phyloP scores from a whole-genome alignment of 2,888 invertebrate genomes.

The Clunio marinus region DNA sequence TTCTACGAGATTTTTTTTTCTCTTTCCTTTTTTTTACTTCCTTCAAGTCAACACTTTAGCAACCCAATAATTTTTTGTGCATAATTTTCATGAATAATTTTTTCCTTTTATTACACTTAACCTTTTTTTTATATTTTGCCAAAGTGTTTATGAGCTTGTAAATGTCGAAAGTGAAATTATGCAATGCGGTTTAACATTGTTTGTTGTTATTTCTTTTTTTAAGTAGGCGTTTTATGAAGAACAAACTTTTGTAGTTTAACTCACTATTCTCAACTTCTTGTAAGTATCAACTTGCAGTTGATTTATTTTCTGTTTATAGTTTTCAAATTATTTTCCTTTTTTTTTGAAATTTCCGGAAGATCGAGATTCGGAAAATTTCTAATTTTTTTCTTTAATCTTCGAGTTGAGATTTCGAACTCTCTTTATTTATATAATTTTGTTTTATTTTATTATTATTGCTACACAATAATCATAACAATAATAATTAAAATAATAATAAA shows the following conservation, averaged over 20 bases:
- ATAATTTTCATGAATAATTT: constrained; percentile 26
- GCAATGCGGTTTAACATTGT: not conserved
- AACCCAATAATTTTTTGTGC: constrained; percentile 15
- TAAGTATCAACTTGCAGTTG: no score
- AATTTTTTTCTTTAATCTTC: not conserved
- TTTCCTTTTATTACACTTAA: not conserved
- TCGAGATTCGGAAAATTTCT: not conserved
- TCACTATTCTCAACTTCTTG: no score
- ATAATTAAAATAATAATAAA: constrained; percentile 38
- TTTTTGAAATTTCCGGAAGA: no score
- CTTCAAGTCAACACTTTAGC: not conserved
- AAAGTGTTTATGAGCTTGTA: constrained; percentile 20
- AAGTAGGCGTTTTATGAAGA: no score
- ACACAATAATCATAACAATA: constrained; percentile 37
- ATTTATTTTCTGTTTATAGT: no score
- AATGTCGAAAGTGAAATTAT: not conserved
- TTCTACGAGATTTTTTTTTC: not conserved
- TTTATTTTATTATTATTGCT: constrained; percentile 34
- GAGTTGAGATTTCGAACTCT: not conserved
- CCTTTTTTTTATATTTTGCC: not conserved
- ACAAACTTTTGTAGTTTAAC: no score
- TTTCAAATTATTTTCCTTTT: no score
- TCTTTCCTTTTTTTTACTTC: not conserved
- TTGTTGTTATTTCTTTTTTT: no score
- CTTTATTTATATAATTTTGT: constrained; percentile 26